phyloP scores from a whole-genome alignment of 2,113 vertebrate genomes.

The Caranx melampygus region DNA sequence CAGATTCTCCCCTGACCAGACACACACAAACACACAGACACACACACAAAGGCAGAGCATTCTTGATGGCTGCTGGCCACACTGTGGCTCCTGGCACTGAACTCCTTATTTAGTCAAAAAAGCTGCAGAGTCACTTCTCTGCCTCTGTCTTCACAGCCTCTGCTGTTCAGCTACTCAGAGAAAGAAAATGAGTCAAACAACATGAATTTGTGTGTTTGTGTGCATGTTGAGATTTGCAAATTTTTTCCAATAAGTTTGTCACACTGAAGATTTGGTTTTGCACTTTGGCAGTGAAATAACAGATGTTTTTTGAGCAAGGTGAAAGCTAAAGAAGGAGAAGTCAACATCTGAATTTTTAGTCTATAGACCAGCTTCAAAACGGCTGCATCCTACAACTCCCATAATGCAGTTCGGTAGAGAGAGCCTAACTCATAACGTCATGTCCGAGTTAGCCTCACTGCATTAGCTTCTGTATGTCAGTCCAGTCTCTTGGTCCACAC shows the following conservation, averaged over 20 bases:
- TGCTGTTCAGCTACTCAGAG: slow-evolving; percentile 26
- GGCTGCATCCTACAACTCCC: neutral
- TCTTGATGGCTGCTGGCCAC: slow-evolving; percentile 71
- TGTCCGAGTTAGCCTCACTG: neutral
- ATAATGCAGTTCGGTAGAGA: neutral
- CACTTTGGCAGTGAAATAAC: neutral
- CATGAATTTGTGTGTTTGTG: neutral
- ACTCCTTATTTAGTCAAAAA: slow-evolving; percentile 83
- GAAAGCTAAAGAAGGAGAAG: neutral
- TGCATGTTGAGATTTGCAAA: neutral
- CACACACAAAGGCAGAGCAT: slow-evolving; percentile 65
- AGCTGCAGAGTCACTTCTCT: slow-evolving; percentile 61
- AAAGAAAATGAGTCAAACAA: neutral
- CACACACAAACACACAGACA: slow-evolving; percentile 52
- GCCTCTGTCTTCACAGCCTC: slow-evolving; percentile 11
- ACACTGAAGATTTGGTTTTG: neutral
- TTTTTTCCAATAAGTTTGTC: neutral
- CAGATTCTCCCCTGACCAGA: slow-evolving; percentile 77
- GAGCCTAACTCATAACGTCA: neutral
- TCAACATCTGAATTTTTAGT: neutral
- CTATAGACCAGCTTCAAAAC: neutral
- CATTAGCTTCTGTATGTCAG: neutral
- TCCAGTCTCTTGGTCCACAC: neutral
- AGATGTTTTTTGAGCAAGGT: neutral
- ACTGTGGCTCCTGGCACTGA: slow-evolving; percentile 69